phyloP scores from a whole-genome alignment of 2,888 invertebrate species.

The Blomia tropicalis region DNA sequence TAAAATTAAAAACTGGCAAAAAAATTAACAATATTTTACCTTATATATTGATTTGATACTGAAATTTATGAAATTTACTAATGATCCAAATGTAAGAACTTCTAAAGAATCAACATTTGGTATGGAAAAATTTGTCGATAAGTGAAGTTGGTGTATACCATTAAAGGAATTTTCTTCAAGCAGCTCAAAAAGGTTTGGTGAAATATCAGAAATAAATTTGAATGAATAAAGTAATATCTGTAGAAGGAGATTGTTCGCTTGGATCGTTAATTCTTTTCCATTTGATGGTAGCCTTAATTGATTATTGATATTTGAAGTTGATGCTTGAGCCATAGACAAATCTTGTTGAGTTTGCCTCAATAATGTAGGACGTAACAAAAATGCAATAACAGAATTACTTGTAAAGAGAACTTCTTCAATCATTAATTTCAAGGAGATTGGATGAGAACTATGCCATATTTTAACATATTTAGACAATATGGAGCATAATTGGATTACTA shows the following conservation, averaged over 20 bases:
- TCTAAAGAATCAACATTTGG: constrained; percentile 36
- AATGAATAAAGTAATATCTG: constrained; percentile 11
- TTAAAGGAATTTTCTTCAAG: constrained; percentile 10
- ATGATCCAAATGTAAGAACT: constrained; percentile 36
- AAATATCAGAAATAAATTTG: constrained; percentile 17
- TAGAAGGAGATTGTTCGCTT: not conserved
- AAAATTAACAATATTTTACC: not conserved
- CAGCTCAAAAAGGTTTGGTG: constrained; percentile 12
- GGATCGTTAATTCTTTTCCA: not conserved
- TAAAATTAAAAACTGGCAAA: not conserved
- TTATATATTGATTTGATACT: constrained; percentile 31
- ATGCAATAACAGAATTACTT: constrained; percentile 20
- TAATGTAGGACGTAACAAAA: constrained; percentile 15
- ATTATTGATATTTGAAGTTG: not conserved
- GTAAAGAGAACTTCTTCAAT: constrained; percentile 16
- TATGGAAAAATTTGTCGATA: constrained; percentile 35
- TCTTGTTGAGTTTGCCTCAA: not conserved
- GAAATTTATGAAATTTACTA: constrained; percentile 35
- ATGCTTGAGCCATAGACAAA: not conserved
- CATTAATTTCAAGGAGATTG: constrained; percentile 13
- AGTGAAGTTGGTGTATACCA: constrained; percentile 30
- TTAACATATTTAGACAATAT: constrained; percentile 15
- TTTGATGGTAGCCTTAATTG: not conserved
- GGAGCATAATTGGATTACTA: constrained; percentile 12
- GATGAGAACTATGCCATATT: constrained; percentile 17